Conservation (phyloP, 64 coral and sea anemone genomes). For the Montipora sp. region DNA sequence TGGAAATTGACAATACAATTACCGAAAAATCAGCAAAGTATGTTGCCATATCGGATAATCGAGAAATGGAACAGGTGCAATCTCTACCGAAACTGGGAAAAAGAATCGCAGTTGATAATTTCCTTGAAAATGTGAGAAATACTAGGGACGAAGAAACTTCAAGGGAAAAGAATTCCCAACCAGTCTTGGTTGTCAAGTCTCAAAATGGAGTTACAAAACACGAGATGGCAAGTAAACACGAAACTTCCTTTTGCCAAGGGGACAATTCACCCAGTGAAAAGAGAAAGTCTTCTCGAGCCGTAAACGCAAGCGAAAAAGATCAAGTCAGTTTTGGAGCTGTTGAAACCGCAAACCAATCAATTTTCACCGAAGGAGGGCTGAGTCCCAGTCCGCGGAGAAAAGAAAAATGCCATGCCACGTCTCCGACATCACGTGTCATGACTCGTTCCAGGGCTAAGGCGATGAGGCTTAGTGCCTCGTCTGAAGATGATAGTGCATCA, state of each 20-base stretch:
- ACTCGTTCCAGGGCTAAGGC: slow-evolving; percentile 29
- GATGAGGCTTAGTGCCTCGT: slow-evolving; percentile 6
- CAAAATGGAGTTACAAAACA: neutral
- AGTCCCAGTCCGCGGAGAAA: neutral
- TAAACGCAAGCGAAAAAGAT: neutral
- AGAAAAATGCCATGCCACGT: neutral
- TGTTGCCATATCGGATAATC: neutral
- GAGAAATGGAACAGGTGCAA: neutral
- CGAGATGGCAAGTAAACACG: neutral
- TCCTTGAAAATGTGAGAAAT: neutral
- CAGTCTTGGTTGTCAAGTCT: neutral
- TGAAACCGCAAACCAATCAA: neutral
- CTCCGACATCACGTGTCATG: slow-evolving; percentile 27
- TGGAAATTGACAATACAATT: neutral
- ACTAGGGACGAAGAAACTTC: neutral
- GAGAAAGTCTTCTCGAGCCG: neutral
- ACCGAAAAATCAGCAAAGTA: neutral
- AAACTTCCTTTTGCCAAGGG: neutral
- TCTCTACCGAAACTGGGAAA: neutral
- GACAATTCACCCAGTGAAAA: neutral
- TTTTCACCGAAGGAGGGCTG: neutral
- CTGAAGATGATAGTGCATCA: neutral
- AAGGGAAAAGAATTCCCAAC: neutral
- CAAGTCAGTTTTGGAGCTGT: too few species aligned
- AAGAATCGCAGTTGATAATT: neutral